Conservation (phyloP, 1,140 invertebrate species). For the Ips nitidus region DNA sequence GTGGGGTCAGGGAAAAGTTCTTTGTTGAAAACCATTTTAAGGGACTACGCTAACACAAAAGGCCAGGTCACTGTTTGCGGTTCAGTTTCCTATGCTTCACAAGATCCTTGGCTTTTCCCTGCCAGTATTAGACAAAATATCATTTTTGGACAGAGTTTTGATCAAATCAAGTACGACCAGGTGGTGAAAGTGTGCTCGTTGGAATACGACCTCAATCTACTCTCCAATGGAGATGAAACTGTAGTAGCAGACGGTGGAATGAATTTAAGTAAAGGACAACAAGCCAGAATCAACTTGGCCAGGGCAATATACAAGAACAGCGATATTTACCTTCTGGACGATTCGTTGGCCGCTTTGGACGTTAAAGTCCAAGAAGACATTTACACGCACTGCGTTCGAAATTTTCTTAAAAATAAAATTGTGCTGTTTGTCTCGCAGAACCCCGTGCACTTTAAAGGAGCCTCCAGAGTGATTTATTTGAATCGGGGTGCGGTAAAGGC, state of each 20-base stretch:
- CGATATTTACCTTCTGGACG: slow-evolving; percentile 79
- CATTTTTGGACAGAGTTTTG: slow-evolving; percentile 58
- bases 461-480: slow-evolving; percentile 67
- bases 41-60: slow-evolving; percentile 64
- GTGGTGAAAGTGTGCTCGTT: slow-evolving; percentile 65
- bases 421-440: slow-evolving; percentile 79
- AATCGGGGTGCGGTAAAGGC: slow-evolving; percentile 57
- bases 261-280: slow-evolving; percentile 82
- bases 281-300: slow-evolving; percentile 86
- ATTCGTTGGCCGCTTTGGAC: slow-evolving; percentile 82
- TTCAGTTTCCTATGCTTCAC: slow-evolving; percentile 66
- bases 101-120: slow-evolving; percentile 72
- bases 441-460: slow-evolving; percentile 77
- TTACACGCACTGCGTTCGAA: slow-evolving; percentile 71
- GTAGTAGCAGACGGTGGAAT: slow-evolving; percentile 80
- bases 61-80: slow-evolving; percentile 63
- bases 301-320: slow-evolving; percentile 78
- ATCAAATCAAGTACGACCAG: slow-evolving; percentile 34
- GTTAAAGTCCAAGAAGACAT: slow-evolving; percentile 79
- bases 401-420: slow-evolving; percentile 70
- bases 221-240: slow-evolving; percentile 73
- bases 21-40: slow-evolving; percentile 68
- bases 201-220: slow-evolving; percentile 68
- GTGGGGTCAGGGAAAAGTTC: slow-evolving; percentile 84
- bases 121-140: slow-evolving; percentile 62